A percentile compares a stretch with the other conserved stretches of the same genome.
These are phyloP conservation scores for Merluccius polli DNA, from an alignment of 2,797 vertebrate genomes.

Conservation along the genomic window DNA sequence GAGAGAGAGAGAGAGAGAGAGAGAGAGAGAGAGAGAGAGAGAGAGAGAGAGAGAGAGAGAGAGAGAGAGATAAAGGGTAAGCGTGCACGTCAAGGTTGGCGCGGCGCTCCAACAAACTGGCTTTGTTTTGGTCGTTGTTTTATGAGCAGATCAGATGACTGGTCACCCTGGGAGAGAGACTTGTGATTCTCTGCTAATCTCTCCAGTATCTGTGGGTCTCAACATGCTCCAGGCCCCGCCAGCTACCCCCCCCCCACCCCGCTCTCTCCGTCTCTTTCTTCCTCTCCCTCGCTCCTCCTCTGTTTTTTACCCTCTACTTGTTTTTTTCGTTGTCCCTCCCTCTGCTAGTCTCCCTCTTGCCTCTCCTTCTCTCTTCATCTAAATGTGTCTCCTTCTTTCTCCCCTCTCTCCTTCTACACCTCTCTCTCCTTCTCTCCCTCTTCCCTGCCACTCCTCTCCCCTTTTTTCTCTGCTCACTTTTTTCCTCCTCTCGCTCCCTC, in stretches of 20 bases:
- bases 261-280: conserved; percentile 20
- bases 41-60: conserved; percentile 4
- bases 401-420: background rate
- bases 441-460: too few species aligned
- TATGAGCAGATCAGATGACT: conserved; percentile 58
- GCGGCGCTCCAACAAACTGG: conserved; percentile 21
- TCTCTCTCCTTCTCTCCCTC: background rate
- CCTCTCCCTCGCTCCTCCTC: conserved; percentile 38
- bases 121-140: conserved; percentile 43
- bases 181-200: conserved; percentile 61
- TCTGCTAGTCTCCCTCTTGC: conserved; percentile 8
- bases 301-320: background rate
- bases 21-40: background rate
- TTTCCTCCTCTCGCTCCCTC: background rate
- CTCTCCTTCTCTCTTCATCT: background rate
- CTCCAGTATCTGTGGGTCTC: conserved; percentile 61
- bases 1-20: background rate
- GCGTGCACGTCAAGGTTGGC: background rate
- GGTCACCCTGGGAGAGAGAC: conserved; percentile 30
- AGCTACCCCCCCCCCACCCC: conserved; percentile 26
- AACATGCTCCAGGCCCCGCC: conserved; percentile 62
- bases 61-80: background rate
- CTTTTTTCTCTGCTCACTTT: background rate
- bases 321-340: conserved; percentile 9
- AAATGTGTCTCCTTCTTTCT: background rate